phyloP scores from a whole-genome alignment of 2,797 vertebrate species.

The Melanotaenia parkinsoni region DNA sequence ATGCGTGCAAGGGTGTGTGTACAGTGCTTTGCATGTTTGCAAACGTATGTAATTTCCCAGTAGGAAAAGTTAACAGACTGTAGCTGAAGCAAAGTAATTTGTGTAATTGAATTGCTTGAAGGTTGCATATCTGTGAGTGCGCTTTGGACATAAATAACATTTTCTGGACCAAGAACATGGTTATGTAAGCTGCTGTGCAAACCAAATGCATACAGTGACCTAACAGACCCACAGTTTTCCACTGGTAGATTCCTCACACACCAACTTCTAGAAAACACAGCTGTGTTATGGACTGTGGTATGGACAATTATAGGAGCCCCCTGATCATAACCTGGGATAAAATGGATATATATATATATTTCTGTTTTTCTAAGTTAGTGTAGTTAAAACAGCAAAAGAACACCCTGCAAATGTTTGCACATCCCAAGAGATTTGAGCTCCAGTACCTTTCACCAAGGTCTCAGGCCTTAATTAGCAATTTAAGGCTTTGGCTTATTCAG shows the following conservation, averaged over 20 bases:
- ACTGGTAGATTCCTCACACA: constrained; percentile 19
- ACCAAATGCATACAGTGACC: constrained; percentile 34
- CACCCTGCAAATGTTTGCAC: background rate
- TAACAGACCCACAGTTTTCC: constrained; percentile 40
- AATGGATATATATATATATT: background rate
- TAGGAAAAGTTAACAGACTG: constrained; percentile 57
- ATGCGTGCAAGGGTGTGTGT: constrained; percentile 7
- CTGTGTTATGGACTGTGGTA: too few species aligned
- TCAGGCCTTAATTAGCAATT: background rate
- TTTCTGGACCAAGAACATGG: constrained; percentile 47
- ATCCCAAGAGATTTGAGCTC: background rate
- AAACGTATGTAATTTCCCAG: constrained; percentile 60
- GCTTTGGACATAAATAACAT: constrained; percentile 50
- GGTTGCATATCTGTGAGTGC: constrained; percentile 10
- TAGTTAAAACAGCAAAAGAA: background rate
- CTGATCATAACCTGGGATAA: background rate
- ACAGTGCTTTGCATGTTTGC: constrained; percentile 55
- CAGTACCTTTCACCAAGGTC: background rate
- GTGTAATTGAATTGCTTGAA: constrained; percentile 55
- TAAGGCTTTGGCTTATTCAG: background rate
- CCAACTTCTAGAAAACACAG: background rate
- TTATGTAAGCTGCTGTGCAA: constrained; percentile 38
- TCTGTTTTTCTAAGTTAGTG: background rate
- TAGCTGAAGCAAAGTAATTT: constrained; percentile 63
- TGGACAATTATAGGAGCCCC: background rate